A percentile compares a stretch with the other conserved stretches of the same genome.
phyloP scores from a whole-genome alignment of 2,797 vertebrate species.

The Tangara arthus region DNA sequence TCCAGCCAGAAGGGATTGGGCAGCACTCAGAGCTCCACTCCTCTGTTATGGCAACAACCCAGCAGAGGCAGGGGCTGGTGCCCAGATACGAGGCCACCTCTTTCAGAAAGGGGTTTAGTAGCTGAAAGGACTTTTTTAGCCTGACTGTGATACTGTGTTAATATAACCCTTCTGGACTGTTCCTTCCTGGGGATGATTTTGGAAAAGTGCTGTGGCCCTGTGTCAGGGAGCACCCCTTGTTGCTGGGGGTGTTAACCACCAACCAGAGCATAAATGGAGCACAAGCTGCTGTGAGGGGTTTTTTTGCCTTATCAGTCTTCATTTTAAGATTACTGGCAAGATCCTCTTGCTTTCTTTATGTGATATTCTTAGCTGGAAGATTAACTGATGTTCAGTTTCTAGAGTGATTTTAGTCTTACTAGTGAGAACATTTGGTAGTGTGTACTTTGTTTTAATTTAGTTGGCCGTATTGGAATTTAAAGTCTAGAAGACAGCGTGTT shows the following conservation, averaged over 20 bases:
- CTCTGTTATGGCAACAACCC: conserved; percentile 49
- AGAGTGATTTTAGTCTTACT: not conserved
- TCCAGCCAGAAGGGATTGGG: conserved; percentile 60
- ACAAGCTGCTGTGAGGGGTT: not conserved
- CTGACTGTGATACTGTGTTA: not conserved
- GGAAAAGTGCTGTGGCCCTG: not conserved
- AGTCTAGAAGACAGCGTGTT: not conserved
- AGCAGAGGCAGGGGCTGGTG: not conserved
- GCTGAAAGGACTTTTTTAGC: conserved; percentile 18
- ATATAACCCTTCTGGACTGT: not conserved
- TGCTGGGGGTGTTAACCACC: not conserved
- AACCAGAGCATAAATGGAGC: not conserved
- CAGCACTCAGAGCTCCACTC: conserved; percentile 47
- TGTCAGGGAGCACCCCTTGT: not conserved
- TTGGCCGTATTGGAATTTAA: not conserved
- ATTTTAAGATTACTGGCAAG: not conserved
- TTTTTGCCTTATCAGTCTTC: not conserved
- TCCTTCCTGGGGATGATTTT: conserved; percentile 6
- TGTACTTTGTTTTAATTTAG: not conserved
- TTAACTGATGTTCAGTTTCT: not conserved
- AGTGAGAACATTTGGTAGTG: not conserved
- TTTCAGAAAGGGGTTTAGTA: conserved; percentile 56
- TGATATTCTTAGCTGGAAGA: not conserved
- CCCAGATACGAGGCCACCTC: not conserved
- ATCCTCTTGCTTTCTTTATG: not conserved